Evolutionary conservation across 1,140 invertebrate species (phyloP).

Genomic region (Achatina immaculata): DNA sequence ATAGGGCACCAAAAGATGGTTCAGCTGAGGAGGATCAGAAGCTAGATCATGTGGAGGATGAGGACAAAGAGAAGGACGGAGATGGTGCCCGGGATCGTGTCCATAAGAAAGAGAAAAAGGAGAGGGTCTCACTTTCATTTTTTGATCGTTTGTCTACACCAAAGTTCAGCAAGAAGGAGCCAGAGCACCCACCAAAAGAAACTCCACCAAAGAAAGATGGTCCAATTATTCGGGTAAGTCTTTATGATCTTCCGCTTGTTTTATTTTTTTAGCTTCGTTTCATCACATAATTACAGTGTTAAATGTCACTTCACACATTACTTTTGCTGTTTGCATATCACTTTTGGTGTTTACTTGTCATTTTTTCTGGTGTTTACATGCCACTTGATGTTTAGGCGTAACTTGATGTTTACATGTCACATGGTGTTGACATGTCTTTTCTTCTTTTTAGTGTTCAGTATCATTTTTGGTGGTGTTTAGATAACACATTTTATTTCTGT

Average conservation of each 20-base stretch:
- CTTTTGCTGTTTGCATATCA: no score
- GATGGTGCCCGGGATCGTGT: constrained; percentile 28
- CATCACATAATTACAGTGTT: no score
- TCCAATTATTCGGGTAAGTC: constrained; percentile 32
- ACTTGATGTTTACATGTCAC: no score
- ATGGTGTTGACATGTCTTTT: no score
- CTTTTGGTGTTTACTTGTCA: no score
- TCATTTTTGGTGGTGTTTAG: no score
- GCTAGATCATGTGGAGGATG: constrained; percentile 43
- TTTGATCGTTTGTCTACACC: constrained; percentile 42
- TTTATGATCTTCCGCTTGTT: background rate
- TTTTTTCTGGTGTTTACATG: no score
- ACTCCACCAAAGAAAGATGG: constrained; percentile 36
- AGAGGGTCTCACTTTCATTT: constrained; percentile 30
- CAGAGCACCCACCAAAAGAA: background rate
- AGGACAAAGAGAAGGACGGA: constrained; percentile 51
- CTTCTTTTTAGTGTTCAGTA: no score
- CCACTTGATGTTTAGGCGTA: no score
- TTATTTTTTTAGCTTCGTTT: background rate
- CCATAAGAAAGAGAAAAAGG: constrained; percentile 18
- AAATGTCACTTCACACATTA: no score
- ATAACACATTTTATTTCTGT: no score
- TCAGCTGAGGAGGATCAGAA: constrained; percentile 11
- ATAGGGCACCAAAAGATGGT: constrained; percentile 26
- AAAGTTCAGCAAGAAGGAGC: constrained; percentile 29